Base-by-base conservation (phyloP, 2,888 invertebrate genomes). In the Incurvaria masculella region DNA sequence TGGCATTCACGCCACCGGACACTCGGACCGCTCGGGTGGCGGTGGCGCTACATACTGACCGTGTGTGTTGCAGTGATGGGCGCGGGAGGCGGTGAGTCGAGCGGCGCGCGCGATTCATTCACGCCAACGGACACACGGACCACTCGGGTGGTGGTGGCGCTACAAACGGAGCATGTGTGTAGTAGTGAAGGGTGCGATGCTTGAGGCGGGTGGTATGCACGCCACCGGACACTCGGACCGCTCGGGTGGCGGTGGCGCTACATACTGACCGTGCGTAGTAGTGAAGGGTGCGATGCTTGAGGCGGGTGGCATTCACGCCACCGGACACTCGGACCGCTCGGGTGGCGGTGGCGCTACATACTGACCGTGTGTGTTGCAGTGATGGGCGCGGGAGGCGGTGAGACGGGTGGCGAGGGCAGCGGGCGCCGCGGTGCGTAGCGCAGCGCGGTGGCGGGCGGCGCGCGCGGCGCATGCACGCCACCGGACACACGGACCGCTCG, bases 221-320 rank as follows among this genome's bases (percentile, higher is more conserved):
- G n/a, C n/a, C n/a, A n/a, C n/a, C n/a, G n/a, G n/a, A n/a, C n/a
- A n/a, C n/a, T n/a, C n/a, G n/a, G n/a, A n/a, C n/a, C n/a, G n/a
- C n/a, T n/a, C n/a, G n/a, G n/a, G n/a, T n/a, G n/a, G n/a, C n/a
- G n/a, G n/a, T n/a, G n/a, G n/a, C n/a, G n/a, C n/a, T n/a, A n/a
- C n/a, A n/a, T n/a, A n/a, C n/a, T n/a, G n/a, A n/a, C n/a, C n/a
- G n/a, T n/a, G n/a, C n/a, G n/a, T n/a, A n/a, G n/a, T n/a, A n/a
- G n/a, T n/a, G n/a, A n/a, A n/a, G n/a, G n/a, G n/a, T n/a, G n/a
- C n/a, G n/a, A n/a, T n/a, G n/a, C n/a, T n/a, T n/a, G n/a, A n/a
- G n/a, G n/a, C n/a, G n/a, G n/a, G n/a, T n/a, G n/a, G 84, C 82
- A 93, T 92, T 92, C 92, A 92, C 86, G 89, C 90, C 81, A 91